Conservation (phyloP, 2,113 vertebrate genomes). For the Dolichotis patagonum region DNA sequence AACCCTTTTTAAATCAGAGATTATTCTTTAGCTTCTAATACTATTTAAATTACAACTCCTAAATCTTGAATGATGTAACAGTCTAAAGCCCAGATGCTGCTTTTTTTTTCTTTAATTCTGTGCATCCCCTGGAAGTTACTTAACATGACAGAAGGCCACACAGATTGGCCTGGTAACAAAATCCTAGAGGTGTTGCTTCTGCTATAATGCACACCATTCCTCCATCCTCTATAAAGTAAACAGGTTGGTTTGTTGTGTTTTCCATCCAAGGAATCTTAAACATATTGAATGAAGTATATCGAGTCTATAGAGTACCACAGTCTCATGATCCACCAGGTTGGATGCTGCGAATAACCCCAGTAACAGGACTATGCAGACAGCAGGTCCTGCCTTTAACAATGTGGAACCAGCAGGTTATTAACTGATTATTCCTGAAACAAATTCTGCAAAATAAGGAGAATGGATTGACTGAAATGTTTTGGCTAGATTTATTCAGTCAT, state of each 20-base stretch:
- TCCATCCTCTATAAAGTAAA: not conserved
- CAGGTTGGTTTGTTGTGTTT: not conserved
- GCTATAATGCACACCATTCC: not conserved
- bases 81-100: conserved; percentile 21
- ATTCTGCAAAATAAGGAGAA: not conserved
- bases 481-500: not conserved
- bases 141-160: not conserved
- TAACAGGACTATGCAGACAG: not conserved
- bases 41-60: conserved; percentile 75
- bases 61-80: conserved; percentile 56
- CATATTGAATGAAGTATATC: not conserved
- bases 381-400: not conserved
- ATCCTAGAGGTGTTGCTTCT: not conserved
- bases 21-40: conserved; percentile 67
- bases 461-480: not conserved
- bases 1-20: conserved; percentile 66
- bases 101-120: conserved; percentile 31
- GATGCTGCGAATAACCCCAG: not conserved
- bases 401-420: not conserved
- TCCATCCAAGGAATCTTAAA: not conserved
- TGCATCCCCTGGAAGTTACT: not conserved
- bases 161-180: not conserved
- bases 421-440: not conserved
- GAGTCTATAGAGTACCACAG: not conserved
- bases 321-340: not conserved